Evolutionary conservation across 2,888 invertebrate species (phyloP), one percentile per base, ranked within the genome.

Genomic region (Trichogramma dendrolimi): DNA sequence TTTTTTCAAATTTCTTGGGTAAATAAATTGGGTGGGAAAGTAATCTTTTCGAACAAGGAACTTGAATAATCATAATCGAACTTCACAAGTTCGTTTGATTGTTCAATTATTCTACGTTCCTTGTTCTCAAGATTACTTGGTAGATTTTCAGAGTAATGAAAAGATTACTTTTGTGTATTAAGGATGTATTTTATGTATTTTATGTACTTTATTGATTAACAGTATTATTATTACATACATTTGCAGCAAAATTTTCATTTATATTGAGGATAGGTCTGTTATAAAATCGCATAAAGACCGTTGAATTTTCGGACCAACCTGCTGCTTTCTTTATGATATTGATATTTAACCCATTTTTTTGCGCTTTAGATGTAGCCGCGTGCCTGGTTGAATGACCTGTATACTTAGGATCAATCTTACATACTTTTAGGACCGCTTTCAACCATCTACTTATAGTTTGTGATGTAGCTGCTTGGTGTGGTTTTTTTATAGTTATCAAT

Each of bases 361-460:
- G n/a, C 4, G 58, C 55, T 55, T 39, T 41, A 3, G 62, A 62
- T 4, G 50, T 58, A 2, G 58, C 43, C 1, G 62, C 58, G 40
- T 62, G 50, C 14, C 58, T 41, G 1, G 55, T 55, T n/a, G n/a
- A n/a, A 10, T 58, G 55, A 5, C 27, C 57, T 2, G 47, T 49
- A 41, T 55, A 61, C 1, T 39, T 5, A 1, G 51, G 6, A 7
- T 48, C 47, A 4, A 58, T 52, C 5, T 27, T 8, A 14, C 47
- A 52, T 1, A 47, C 4, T 47, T 11, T 11, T 42, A 58, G 14
- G 1, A 53, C 53, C 2, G 40, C 8, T 40, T 47, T 58, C 11
- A 58, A 6, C 58, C 52, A 58, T 42, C 41, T 58, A 41, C 58
- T 55, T 5, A 61, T 51, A 1, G 51, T 61, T 51, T 61, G 55